Percentiles rank a stretch among this genome's conserved stretches.
phyloP scores from a whole-genome alignment of 2,113 vertebrate species.

The Cyprinodon brontotheroides region DNA sequence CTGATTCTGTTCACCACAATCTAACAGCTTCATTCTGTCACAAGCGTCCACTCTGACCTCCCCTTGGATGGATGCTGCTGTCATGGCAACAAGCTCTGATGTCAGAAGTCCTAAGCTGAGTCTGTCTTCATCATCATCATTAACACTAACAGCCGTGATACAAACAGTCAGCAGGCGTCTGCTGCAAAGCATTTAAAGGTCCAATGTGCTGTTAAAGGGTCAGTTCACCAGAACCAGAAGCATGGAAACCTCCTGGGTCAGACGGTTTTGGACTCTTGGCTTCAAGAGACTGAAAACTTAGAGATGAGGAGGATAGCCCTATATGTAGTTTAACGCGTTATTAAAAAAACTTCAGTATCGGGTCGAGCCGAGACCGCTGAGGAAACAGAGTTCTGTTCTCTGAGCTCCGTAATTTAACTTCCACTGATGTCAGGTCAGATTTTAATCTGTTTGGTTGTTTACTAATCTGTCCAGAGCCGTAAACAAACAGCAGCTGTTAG shows the following conservation, averaged over 20 bases:
- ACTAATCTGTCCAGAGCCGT: not conserved
- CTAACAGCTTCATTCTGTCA: not conserved
- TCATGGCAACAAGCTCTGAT: constrained; percentile 3
- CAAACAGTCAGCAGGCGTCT: not conserved
- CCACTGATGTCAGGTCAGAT: not conserved
- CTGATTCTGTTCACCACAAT: not conserved
- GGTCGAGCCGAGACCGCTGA: not conserved
- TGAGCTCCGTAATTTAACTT: not conserved
- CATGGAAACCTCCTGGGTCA: not conserved
- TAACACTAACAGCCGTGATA: too few relatives aligned
- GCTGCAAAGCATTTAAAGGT: not conserved
- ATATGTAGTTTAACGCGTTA: not conserved
- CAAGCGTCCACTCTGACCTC: not conserved
- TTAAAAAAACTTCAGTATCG: not conserved
- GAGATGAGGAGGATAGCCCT: not conserved
- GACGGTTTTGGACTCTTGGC: not conserved
- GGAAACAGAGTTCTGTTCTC: not conserved
- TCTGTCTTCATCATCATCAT: too few relatives aligned
- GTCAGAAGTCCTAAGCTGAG: too few relatives aligned
- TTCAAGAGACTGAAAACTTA: not conserved
- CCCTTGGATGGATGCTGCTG: not conserved
- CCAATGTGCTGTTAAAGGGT: not conserved
- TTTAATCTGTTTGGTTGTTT: not conserved
- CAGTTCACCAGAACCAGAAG: not conserved
- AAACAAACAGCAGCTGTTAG: not conserved